phyloP scores from a whole-genome alignment of 2,888 invertebrate species.

The Cephalotes varians region DNA sequence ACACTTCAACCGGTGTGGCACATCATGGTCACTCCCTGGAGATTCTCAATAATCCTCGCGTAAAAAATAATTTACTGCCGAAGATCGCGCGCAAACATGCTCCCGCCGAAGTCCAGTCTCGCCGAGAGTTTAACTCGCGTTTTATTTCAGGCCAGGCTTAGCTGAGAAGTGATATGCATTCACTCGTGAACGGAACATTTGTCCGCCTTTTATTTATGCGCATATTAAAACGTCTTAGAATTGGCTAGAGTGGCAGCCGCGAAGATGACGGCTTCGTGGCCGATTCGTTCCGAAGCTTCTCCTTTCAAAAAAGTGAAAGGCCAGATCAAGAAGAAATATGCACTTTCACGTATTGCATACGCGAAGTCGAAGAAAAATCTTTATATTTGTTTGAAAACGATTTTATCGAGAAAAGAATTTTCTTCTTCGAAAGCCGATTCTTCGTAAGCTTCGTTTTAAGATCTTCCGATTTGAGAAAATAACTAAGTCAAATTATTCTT shows the following conservation, averaged over 20 bases:
- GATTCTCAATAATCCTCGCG: constrained; percentile 29
- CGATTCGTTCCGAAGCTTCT: constrained; percentile 62
- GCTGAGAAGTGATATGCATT: constrained; percentile 59
- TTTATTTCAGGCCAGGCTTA: constrained; percentile 63
- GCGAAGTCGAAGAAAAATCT: not conserved
- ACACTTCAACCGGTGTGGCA: not conserved
- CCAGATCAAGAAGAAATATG: not conserved
- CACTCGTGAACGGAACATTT: constrained; percentile 73
- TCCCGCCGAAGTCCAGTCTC: not conserved
- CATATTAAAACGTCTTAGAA: constrained; percentile 70
- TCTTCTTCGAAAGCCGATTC: not conserved
- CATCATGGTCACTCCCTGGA: not conserved
- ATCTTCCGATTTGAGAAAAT: not conserved
- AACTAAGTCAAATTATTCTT: not conserved
- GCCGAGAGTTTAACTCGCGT: constrained; percentile 62
- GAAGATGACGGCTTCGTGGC: constrained; percentile 69
- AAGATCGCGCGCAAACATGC: not conserved
- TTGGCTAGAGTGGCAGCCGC: constrained; percentile 54
- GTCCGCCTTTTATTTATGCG: constrained; percentile 74
- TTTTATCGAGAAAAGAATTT: not conserved
- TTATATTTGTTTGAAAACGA: not conserved
- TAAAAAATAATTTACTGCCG: constrained; percentile 29
- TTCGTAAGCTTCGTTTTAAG: not conserved
- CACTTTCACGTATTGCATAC: not conserved
- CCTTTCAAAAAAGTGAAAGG: not conserved